Conservation (phyloP, 2,113 vertebrate species). For the Chrysemys picta region DNA sequence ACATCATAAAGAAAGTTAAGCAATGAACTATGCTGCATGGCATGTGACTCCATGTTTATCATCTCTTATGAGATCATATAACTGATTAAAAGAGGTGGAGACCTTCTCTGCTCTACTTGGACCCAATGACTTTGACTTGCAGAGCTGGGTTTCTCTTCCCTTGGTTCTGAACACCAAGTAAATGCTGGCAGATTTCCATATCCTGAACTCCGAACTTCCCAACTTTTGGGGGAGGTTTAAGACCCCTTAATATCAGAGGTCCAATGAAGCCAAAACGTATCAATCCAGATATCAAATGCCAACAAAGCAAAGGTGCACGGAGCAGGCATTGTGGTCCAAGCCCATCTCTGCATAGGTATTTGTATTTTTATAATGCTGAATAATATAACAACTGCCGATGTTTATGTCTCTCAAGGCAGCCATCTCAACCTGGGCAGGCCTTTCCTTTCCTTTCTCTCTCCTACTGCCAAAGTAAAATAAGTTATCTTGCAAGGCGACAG, state of each 20-base stretch:
- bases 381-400: neutral
- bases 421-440: neutral
- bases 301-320: neutral
- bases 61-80: neutral
- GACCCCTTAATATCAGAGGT: neutral
- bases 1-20: neutral
- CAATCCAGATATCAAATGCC: neutral
- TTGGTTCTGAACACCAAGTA: neutral
- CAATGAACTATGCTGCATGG: neutral
- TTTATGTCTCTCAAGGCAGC: neutral
- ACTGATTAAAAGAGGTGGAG: neutral
- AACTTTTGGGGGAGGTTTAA: too few relatives aligned
- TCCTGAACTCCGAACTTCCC: neutral
- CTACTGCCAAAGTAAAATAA: neutral
- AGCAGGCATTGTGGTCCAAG: neutral
- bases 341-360: neutral
- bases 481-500: neutral
- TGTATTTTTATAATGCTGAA: neutral
- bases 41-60: neutral
- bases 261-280: neutral
- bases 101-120: neutral
- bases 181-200: neutral
- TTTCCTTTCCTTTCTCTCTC: neutral
- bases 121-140: neutral
- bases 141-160: neutral